phyloP scores from a whole-genome alignment of 2,888 invertebrate genomes.

The Azorinus chamasolen region DNA sequence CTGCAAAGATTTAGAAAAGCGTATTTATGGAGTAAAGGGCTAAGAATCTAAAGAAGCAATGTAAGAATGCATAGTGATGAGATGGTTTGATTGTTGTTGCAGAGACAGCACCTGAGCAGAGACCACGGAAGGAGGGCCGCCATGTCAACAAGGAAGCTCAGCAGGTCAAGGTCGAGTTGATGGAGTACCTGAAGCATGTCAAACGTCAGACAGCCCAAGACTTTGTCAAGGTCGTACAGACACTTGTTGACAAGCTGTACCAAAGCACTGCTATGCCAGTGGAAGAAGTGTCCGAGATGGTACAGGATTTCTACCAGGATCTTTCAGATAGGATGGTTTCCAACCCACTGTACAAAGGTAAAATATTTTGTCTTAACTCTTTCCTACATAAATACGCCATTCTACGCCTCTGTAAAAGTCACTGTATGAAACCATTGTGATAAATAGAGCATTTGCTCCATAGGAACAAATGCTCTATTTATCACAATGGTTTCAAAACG shows the following conservation, averaged over 20 bases:
- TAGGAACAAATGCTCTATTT: too few relatives aligned
- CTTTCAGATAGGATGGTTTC: constrained; percentile 91
- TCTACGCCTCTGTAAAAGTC: too few relatives aligned
- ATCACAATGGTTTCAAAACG: too few relatives aligned
- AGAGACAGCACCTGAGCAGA: constrained; percentile 51
- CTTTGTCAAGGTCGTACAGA: constrained; percentile 88
- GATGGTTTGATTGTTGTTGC: too few relatives aligned
- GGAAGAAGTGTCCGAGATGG: constrained; percentile 92
- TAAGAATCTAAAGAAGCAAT: too few relatives aligned
- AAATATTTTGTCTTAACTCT: too few relatives aligned
- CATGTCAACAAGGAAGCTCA: constrained; percentile 85
- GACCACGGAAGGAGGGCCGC: constrained; percentile 66
- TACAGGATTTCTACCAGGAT: constrained; percentile 96
- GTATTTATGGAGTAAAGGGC: too few relatives aligned
- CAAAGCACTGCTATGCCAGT: constrained; percentile 86
- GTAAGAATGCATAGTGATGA: too few relatives aligned
- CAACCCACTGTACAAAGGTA: constrained; percentile 85
- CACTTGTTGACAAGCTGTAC: constrained; percentile 85
- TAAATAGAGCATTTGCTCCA: too few relatives aligned
- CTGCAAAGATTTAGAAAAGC: too few relatives aligned
- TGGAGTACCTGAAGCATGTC: constrained; percentile 85
- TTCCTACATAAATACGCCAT: too few relatives aligned
- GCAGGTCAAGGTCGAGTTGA: constrained; percentile 86
- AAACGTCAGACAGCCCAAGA: constrained; percentile 86
- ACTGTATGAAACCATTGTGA: too few relatives aligned